Conservation (phyloP, 2,888 invertebrate species). For the Ophonus ardosiacus region DNA sequence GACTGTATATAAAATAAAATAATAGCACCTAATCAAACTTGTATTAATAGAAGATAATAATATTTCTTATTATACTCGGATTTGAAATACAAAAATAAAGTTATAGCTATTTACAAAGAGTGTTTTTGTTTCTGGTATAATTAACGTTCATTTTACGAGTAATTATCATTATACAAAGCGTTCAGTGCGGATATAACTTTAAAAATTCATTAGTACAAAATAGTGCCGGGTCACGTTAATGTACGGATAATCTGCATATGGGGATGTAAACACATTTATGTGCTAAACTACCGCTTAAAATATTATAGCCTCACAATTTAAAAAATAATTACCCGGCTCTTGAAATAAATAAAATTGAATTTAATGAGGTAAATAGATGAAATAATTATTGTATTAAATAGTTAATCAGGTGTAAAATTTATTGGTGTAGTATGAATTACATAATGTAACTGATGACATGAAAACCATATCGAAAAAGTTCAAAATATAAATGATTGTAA, state of each 20-base stretch:
- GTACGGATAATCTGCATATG: conserved; percentile 13
- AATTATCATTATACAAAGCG: conserved; percentile 1
- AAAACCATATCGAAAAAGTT: not conserved
- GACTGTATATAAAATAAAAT: too few species aligned
- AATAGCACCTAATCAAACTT: too few species aligned
- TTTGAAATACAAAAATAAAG: not conserved
- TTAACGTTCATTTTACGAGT: not conserved
- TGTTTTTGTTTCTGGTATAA: not conserved
- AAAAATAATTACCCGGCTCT: not conserved
- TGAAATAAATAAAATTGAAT: not conserved
- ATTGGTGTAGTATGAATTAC: not conserved
- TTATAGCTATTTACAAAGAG: not conserved
- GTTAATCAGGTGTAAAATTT: conserved; percentile 10
- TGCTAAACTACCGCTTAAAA: not conserved
- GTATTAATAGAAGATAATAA: too few species aligned
- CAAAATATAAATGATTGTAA: too few species aligned
- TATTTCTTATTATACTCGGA: too few species aligned
- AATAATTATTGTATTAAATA: not conserved
- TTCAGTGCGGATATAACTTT: conserved; percentile 11
- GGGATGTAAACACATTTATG: conserved; percentile 6
- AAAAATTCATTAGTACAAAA: conserved; percentile 21
- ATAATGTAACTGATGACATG: not conserved
- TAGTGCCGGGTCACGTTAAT: conserved; percentile 8
- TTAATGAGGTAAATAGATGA: not conserved
- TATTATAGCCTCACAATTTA: not conserved